A percentile compares a stretch with the other conserved stretches of the same genome.
Evolutionary conservation across 1,140 invertebrate genomes (phyloP).

Genomic region (Anoplophora glabripennis): DNA sequence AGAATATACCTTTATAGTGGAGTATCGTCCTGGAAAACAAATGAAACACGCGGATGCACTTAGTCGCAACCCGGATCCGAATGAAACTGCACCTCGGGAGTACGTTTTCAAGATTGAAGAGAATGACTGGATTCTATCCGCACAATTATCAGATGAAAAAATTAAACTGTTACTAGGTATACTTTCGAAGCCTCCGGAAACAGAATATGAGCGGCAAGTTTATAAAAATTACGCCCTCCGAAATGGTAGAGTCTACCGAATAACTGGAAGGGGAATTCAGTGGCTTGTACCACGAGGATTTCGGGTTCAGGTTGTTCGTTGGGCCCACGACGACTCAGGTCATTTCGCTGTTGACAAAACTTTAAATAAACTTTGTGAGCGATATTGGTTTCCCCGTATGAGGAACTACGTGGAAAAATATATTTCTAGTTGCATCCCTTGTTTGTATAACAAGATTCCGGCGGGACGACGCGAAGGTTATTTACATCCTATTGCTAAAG

Average conservation of each 20-base stretch:
- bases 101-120: slow-evolving; percentile 11
- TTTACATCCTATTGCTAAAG: slow-evolving; percentile 38
- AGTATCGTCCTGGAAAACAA: slow-evolving; percentile 32
- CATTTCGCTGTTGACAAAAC: slow-evolving; percentile 30
- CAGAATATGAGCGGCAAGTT: slow-evolving; percentile 25
- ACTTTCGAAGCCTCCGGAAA: slow-evolving; percentile 20
- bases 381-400: slow-evolving; percentile 22
- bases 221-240: slow-evolving; percentile 38
- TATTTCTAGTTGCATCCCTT: slow-evolving; percentile 14
- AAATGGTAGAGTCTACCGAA: slow-evolving; percentile 35
- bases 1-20: slow-evolving; percentile 36
- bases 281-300: slow-evolving; percentile 42
- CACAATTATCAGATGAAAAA: slow-evolving; percentile 25
- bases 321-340: slow-evolving; percentile 42
- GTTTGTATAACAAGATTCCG: slow-evolving; percentile 6
- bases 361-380: not conserved
- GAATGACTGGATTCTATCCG: slow-evolving; percentile 23
- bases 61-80: slow-evolving; percentile 29
- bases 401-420: slow-evolving; percentile 16
- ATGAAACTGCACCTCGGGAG: not conserved
- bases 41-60: slow-evolving; percentile 41
- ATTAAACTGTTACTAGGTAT: slow-evolving; percentile 16
- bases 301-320: slow-evolving; percentile 36
- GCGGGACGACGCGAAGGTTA: slow-evolving; percentile 28
- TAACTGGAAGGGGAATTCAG: slow-evolving; percentile 30